A percentile compares a stretch with the other conserved stretches of the same genome.
Evolutionary conservation across 2,113 vertebrate species (phyloP).

Genomic region (Atractosteus spatula): DNA sequence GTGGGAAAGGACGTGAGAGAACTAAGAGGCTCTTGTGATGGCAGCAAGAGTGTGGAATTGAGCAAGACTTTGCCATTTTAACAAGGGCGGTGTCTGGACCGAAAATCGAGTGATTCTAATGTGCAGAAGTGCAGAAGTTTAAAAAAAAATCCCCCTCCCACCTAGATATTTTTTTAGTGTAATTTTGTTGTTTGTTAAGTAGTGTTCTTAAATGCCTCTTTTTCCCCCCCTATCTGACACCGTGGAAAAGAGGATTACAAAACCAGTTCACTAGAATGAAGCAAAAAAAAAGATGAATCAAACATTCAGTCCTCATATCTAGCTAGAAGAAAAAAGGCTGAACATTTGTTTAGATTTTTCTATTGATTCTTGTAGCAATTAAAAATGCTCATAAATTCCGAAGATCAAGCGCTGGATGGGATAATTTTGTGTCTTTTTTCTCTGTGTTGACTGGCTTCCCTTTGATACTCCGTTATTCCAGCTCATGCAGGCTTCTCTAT

Average conservation of each 20-base stretch:
- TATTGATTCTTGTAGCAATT: not conserved
- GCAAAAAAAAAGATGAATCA: no score
- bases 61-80: no score
- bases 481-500: conserved; percentile 7
- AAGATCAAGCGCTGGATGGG: not conserved
- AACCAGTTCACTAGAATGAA: no score
- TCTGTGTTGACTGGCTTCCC: conserved; percentile 13
- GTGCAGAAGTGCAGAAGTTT: no score
- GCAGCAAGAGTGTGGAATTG: not conserved
- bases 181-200: no score
- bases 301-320: not conserved
- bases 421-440: not conserved
- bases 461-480: conserved; percentile 25
- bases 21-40: not conserved
- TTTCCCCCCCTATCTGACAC: no score
- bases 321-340: not conserved
- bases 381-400: not conserved
- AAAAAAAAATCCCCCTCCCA: no score
- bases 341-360: not conserved
- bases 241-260: no score
- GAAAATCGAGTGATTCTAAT: no score
- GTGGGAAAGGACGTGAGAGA: not conserved
- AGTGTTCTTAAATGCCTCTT: no score
- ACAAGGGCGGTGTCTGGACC: no score
- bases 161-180: not conserved